Base-by-base conservation (phyloP, 2,888 invertebrate genomes). In the Archaeoteleia sp. region DNA sequence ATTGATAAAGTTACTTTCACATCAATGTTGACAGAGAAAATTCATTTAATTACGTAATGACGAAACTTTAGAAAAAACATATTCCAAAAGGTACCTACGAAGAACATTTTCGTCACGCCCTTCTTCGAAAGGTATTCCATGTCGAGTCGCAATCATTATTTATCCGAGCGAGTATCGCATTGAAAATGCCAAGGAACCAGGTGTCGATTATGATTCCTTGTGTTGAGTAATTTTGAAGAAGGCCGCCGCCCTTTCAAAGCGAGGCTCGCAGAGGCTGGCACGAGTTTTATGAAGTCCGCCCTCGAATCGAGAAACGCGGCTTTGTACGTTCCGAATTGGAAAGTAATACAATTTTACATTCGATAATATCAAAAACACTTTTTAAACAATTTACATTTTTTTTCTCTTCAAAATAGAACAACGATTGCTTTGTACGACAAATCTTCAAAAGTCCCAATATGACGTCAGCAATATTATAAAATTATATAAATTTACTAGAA, bases 141-240 rank as follows among this genome's bases (percentile, higher is more conserved):
- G 29, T 17, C 2, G 6, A 9, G 17, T 13, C 12, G 29, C 29
- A 14, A 27, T 42, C 42, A 45, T 45, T 45, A 45, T 32, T 45
- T 45, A 45, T 45, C 30, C 45, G 54, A 14, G 23, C 39, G 13
- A 37, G 6, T 12, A 42, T 30, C 17, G 42, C 34, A 54, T 43
- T 10, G 43, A 45, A 37, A 55, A 55, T 37, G 43, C 43, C 37
- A 45, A 32, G 25, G 42, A 42, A 27, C 54, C 54, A 55, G 54
- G 43, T 55, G 45, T 55, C 45, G 54, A 55, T 55, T 43, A 55
- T 55, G 45, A 45, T 32, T 34, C 42, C 43, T 29, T 15, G 43
- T 27, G 54, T 23, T 45, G 54, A 45, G 34, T 55, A 55, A 55
- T 51, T 40, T 30, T 40, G 39, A 34, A 37, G 49, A 49, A 37